Base-by-base conservation (phyloP, 2,113 vertebrate genomes). In the Ceyx margarethae region DNA sequence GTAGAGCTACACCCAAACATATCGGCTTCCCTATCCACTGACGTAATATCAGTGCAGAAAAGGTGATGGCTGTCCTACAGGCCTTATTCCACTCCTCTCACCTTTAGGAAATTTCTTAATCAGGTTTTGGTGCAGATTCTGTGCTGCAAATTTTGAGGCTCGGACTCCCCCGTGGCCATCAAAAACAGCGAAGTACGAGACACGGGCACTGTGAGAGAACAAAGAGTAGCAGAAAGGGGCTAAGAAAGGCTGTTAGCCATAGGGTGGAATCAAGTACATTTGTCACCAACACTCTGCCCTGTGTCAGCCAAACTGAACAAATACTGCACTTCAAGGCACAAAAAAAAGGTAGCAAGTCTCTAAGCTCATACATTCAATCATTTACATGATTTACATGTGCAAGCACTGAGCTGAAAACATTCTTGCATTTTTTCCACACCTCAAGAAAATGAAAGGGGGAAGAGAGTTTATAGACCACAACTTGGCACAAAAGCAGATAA, bases 161-260 rank as follows among this genome's bases (percentile, higher is more conserved):
- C 98, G 97, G 60, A 98, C 96, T 85, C 99, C 99, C 26, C 98
- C 99, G 0, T 99, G 99, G 78, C 99, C 99, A 42, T 99, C 99
- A 57, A 99, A 99, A 80, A 99, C 99, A 6, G 98, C 99, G 1
- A 99, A 99, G 95, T 98, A 99, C 0, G 99, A 98, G 33, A 99
- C 95, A 2, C 97, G 98, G 17, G 98, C 98, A 71, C 99, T 99
- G 83, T 61, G 58, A 96, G 94, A 81, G 80, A 93, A 48, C 10
- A 95, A 72, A 66, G 25, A 35, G 5, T 0, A 35, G 57, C 50
- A 94, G 13, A 67, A 40, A 62, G 20, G 25, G n/a, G 21, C 45
- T 65, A 23, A 69, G 66, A 45, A 51, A 74, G 42, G 46, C 37
- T 2, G 3, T 21, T 11, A n/a, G 53, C 28, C 50, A 43, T 31